Evolutionary conservation across 2,797 vertebrate species (phyloP), one percentile per base, ranked within the genome.

Genomic region (Neosalanx taihuensis): DNA sequence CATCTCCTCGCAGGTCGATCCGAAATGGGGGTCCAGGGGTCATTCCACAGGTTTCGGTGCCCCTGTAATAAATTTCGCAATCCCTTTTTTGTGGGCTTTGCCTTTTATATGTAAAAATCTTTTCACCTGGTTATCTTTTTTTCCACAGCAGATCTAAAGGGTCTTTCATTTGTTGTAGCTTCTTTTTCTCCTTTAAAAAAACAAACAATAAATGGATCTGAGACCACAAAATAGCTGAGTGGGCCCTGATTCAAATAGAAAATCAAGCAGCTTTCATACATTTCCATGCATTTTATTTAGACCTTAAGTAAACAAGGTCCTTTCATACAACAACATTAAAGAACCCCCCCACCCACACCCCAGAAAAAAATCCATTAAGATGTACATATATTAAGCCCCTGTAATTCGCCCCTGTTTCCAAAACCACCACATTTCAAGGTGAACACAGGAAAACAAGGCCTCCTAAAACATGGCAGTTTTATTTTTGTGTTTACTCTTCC

Each of bases 21-120:
- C 92, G 93, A 96, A 97, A 98, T 97, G 91, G 93, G 92, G 95
- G 94, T 96, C 94, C 92, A 90, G 89, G 90, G 96, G 96, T 99
- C 95, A 96, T 94, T 95, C 94, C 82, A 94, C 94, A 96, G 95
- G 95, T 98, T 99, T 95, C 93, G 89, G 86, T 90, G 29, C 87
- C 83, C 83, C 81, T 51, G 75, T 90, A 89, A 92, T 92, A 92
- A 84, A 92, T 92, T 88, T 90, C 69, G 51, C 78, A 74, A 76
- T 86, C 81, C 79, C 83, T 86, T 88, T 90, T 91, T 90, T 83
- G 80, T 87, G 70, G 75, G 67, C 76, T 89, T 91, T 90, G 84
- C 88, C 89, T 92, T 93, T 93, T 89, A 90, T 89, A 92, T 92
- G 92, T 90, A 89, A 93, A 92, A 92, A 79, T 86, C 78, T 81